phyloP scores from a whole-genome alignment of 2,797 vertebrate genomes.

The Eidolon dupreanum region DNA sequence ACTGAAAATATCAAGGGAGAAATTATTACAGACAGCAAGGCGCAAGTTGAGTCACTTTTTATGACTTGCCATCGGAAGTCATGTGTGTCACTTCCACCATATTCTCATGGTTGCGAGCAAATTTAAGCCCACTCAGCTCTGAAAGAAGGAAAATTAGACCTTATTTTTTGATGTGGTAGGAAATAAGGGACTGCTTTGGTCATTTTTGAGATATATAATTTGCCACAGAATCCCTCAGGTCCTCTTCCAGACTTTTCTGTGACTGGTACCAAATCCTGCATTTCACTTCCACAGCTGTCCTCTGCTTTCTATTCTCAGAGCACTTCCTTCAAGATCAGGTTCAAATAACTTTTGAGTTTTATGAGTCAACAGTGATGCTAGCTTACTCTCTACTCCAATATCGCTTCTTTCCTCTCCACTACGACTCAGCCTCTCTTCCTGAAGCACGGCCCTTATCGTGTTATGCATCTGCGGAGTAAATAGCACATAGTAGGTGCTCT shows the following conservation, averaged over 20 bases:
- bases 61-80: neutral
- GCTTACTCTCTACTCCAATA: neutral
- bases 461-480: neutral
- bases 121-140: neutral
- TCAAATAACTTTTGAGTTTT: neutral
- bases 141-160: neutral
- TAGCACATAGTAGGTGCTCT: neutral
- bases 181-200: neutral
- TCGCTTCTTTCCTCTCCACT: neutral
- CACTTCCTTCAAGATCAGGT: neutral
- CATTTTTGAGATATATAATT: neutral
- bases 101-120: neutral
- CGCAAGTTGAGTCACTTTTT: neutral
- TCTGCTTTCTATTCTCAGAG: neutral
- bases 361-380: neutral
- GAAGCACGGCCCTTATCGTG: neutral
- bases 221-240: neutral
- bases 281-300: neutral
- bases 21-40: neutral
- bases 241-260: neutral
- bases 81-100: neutral
- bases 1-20: neutral
- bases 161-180: neutral
- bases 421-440: neutral
- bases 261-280: neutral